phyloP scores from a whole-genome alignment of 2,888 invertebrate species.

The Torymus aiolomorphi region DNA sequence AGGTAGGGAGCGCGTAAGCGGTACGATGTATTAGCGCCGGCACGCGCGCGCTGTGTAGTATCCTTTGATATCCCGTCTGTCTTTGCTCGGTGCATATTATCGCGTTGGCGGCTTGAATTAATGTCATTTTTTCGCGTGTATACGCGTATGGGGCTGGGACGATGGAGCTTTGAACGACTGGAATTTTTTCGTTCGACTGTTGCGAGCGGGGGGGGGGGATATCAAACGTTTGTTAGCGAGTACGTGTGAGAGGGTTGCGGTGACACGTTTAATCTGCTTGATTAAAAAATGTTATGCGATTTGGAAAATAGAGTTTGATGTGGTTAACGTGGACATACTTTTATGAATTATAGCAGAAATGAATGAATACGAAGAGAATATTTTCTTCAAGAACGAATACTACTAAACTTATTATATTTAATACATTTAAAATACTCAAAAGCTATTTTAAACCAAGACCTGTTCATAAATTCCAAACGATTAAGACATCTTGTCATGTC shows the following conservation, averaged over 20 bases:
- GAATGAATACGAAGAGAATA: too few relatives aligned
- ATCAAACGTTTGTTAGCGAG: slow-evolving; percentile 3
- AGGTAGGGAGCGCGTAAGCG: background rate
- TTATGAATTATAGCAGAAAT: too few relatives aligned
- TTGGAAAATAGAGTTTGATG: too few relatives aligned
- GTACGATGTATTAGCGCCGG: slow-evolving; percentile 61
- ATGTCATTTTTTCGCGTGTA: slow-evolving; percentile 44
- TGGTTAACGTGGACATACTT: too few relatives aligned
- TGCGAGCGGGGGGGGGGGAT: background rate
- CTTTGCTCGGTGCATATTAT: slow-evolving; percentile 21
- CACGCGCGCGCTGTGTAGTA: too few relatives aligned
- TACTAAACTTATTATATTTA: too few relatives aligned
- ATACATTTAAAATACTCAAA: too few relatives aligned
- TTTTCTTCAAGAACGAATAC: too few relatives aligned
- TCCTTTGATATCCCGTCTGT: slow-evolving; percentile 66
- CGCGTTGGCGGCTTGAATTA: slow-evolving; percentile 55
- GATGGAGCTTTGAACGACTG: slow-evolving; percentile 21
- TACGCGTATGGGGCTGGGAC: background rate
- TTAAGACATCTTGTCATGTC: too few relatives aligned
- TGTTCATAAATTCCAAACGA: too few relatives aligned
- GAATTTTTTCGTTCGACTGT: slow-evolving; percentile 24
- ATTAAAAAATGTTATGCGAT: slow-evolving; percentile 19
- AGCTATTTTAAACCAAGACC: too few relatives aligned
- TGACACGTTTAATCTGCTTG: slow-evolving; percentile 22
- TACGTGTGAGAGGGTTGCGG: too few relatives aligned